Base-by-base conservation (phyloP, 1,140 invertebrate genomes). In the Xylocopa sonorina region DNA sequence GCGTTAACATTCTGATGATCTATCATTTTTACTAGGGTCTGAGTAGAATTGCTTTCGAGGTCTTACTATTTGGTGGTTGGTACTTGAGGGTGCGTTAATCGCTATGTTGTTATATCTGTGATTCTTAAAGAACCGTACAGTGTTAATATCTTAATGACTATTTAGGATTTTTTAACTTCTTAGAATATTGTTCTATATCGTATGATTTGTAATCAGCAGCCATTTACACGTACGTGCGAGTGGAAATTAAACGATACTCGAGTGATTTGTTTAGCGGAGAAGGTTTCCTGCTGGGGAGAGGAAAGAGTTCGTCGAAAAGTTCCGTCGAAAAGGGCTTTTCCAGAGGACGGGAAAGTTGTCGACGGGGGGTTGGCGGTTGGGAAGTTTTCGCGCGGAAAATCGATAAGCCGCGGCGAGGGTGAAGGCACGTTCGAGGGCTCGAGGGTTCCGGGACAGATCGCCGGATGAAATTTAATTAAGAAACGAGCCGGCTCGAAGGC, bases 381-480 rank as follows among this genome's bases (percentile, higher is more conserved):
- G 32, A 73, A 50, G 32, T 60, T 73, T 73, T 62, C 9, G n/a
- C 29, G 5, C 10, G n/a, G 32, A 38, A 51, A 50, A 74, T 74
- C 71, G 71, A 74, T 74, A 51, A 63, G 34, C 29, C 21, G 41
- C 27, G 68, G 16, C 24, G 38, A 3, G 27, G 3, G 6, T 1
- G 69, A 57, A 51, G 12, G 51, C 2, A 5, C 1, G 9, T 6
- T n/a, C 9, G 32, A 27, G 29, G 51, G 32, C 10, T 38, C 32
- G 32, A 29, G 32, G 6, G 46, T 6, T n/a, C n/a, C 12, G 4
- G n/a, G 32, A 32, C n/a, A 41, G 27, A 51, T 34, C 43, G 32
- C 6, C 27, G 18, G 48, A 29, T 53, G 50, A 46, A 41, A 67
- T 55, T 76, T 67, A 43, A 55, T 76, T 76, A 76, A 76, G 62